Conservation (phyloP, 2,113 vertebrate genomes). For the Cyanistes caeruleus region DNA sequence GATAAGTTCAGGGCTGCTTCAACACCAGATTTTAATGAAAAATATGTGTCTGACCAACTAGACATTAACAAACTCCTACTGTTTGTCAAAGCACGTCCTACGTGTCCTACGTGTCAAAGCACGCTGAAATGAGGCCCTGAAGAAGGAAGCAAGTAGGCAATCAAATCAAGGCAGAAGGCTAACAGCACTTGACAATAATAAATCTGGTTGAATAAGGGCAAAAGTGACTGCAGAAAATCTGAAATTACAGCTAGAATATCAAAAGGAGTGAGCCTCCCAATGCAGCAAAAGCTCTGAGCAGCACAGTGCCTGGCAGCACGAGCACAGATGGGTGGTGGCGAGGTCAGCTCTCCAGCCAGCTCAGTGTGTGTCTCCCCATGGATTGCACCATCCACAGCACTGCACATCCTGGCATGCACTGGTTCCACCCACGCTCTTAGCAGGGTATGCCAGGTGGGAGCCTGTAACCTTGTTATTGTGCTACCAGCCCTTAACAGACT, state of each 20-base stretch:
- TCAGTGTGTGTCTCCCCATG: neutral
- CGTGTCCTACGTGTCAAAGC: too few species aligned
- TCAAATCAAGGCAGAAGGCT: neutral
- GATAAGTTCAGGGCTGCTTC: neutral
- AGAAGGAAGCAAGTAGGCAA: neutral
- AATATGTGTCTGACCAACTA: neutral
- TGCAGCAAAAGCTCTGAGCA: neutral
- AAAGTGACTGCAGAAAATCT: neutral
- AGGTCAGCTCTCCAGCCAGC: neutral
- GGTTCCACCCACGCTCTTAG: too few species aligned
- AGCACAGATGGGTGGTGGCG: neutral
- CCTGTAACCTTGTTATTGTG: accelerated
- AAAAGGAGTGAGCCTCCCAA: neutral
- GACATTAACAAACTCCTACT: neutral
- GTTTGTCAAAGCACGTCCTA: accelerated
- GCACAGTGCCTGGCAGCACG: accelerated
- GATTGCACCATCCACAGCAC: neutral
- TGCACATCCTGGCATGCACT: neutral
- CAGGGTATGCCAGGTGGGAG: neutral
- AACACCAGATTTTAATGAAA: neutral
- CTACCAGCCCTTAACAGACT: neutral
- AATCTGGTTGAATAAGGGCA: neutral
- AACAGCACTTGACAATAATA: neutral
- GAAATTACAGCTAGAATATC: neutral
- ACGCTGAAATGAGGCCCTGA: neutral